phyloP scores from a whole-genome alignment of 2,113 vertebrate species.

The Microtus montanus region DNA sequence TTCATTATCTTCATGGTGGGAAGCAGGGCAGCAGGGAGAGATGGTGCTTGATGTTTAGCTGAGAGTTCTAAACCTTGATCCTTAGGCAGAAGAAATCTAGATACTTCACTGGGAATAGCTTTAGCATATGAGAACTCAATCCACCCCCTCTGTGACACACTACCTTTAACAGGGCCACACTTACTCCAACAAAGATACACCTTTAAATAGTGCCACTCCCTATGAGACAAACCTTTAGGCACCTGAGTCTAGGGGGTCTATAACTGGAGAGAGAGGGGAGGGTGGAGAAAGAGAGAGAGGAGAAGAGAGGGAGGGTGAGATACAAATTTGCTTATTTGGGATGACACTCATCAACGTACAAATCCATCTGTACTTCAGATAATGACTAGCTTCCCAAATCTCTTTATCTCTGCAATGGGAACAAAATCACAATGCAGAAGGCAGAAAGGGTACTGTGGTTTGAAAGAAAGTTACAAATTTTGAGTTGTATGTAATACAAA shows the following conservation, averaged over 20 bases:
- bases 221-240: no score
- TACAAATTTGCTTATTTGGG: neutral
- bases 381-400: neutral
- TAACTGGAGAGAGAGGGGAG: neutral
- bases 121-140: neutral
- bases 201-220: no score
- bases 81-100: neutral
- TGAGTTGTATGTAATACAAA: neutral
- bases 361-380: accelerated
- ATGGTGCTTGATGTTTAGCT: neutral
- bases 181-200: no score
- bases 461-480: neutral
- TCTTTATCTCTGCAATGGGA: neutral
- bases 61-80: neutral
- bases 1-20: neutral
- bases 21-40: neutral
- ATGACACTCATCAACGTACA: neutral
- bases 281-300: neutral
- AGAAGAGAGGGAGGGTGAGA: neutral
- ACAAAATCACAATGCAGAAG: neutral
- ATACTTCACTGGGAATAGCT: neutral
- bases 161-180: neutral
- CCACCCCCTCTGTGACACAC: neutral
- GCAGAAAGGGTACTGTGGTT: neutral
- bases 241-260: no score